A percentile compares a stretch with the other conserved stretches of the same genome.
Conservation (phyloP, 2,113 vertebrate species). For the Gymnobelideus leadbeateri region DNA sequence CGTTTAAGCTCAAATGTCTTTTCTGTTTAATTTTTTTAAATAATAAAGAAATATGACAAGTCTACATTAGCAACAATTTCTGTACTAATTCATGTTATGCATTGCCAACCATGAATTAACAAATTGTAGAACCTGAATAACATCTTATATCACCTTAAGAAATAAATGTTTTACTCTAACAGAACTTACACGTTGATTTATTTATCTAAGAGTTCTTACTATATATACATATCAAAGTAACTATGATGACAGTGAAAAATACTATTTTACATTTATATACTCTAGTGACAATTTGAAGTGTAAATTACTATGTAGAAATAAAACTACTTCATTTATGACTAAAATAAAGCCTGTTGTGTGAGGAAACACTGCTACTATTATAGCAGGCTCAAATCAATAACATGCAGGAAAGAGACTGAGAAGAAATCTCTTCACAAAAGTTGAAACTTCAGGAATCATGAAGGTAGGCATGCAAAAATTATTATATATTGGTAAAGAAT, state of each 20-base stretch:
- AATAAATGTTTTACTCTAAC: conserved; percentile 88
- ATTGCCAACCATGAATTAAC: conserved; percentile 82
- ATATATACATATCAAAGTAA: conserved; percentile 14
- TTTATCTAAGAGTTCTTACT: conserved; percentile 43
- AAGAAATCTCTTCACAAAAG: background rate
- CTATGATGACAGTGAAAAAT: background rate
- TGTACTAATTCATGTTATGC: conserved; percentile 74
- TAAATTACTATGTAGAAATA: background rate
- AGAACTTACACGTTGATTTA: conserved; percentile 75
- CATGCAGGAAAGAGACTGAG: background rate
- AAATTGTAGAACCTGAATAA: conserved; percentile 81
- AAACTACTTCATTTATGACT: conserved; percentile 7
- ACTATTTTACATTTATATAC: conserved; percentile 24
- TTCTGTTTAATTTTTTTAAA: conserved; percentile 81
- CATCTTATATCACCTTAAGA: conserved; percentile 85
- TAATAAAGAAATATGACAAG: conserved; percentile 46
- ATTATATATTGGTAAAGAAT: background rate
- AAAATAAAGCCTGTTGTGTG: background rate
- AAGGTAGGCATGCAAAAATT: background rate
- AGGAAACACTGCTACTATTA: background rate
- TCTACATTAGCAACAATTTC: conserved; percentile 76
- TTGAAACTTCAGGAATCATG: background rate
- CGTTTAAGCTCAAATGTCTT: conserved; percentile 77
- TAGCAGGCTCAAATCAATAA: background rate
- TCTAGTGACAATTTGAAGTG: background rate